Evolutionary conservation across 2,797 vertebrate genomes (phyloP), one percentile per base, ranked within the genome.

Genomic region (Labroides dimidiatus): DNA sequence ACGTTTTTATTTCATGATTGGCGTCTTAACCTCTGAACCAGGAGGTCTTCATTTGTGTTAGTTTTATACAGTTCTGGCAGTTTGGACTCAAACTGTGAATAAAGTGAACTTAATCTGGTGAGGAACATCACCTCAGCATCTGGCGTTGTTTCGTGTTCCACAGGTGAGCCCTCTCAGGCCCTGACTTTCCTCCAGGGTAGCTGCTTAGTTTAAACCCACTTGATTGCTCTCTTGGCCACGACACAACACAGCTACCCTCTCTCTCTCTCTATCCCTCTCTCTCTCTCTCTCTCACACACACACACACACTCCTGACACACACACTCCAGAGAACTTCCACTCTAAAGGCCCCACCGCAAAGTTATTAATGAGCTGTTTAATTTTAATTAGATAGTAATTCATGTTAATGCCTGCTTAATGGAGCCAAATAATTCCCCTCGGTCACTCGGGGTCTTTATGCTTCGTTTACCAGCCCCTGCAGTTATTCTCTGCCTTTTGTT

Each of bases 361-460:
- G 90, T 94, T 93, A 94, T 94, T 93, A 94, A 93, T 92, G 91
- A 95, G 90, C 91, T 92, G 90, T 92, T 93, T 94, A 88, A 93
- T 93, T 94, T 92, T 92, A 94, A 94, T 94, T 94, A 94, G 93
- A 93, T 91, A 93, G 91, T 93, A 93, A 94, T 93, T 94, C 92
- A 93, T 94, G 93, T 94, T 94, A 94, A 94, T 93, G 92, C 91
- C 87, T 92, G 91, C 92, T 91, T 94, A 93, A 94, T 93, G 92
- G 92, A 91, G 89, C 91, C 88, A 93, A 89, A 92, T 92, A 89
- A 91, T 92, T 91, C 92, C 92, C 90, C 90, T 93, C 81, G 89
- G 92, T 93, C 91, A 92, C 89, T 91, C 52, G 71, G 87, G 81
- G 87, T 91, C 89, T 91, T 91, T 92, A 85, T 90, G 85, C 90